Evolutionary conservation across 1,140 invertebrate genomes (phyloP).

Genomic region (Caenorhabditis inopinata): DNA sequence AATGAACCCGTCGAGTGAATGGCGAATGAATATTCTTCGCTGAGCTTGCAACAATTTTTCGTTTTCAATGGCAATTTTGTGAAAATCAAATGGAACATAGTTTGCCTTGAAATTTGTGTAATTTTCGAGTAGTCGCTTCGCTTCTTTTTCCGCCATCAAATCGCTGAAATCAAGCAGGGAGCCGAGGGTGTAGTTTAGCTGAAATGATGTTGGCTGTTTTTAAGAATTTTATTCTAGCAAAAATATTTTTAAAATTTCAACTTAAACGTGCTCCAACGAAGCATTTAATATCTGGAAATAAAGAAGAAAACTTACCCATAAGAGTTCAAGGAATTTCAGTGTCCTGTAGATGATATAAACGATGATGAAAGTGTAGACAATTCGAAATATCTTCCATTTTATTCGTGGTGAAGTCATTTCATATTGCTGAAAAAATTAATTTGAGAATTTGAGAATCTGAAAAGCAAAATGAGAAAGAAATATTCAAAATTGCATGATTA

Average conservation of each 20-base stretch:
- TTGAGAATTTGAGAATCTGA: too few species aligned
- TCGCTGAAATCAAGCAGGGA: slow-evolving; percentile 3
- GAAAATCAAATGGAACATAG: slow-evolving; percentile 4
- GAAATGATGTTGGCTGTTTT: too few species aligned
- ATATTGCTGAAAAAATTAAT: too few species aligned
- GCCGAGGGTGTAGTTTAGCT: not conserved
- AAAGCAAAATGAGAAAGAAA: too few species aligned
- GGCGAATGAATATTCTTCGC: not conserved
- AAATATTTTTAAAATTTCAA: too few species aligned
- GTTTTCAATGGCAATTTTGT: not conserved
- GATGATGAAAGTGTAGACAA: not conserved
- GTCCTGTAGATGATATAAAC: not conserved
- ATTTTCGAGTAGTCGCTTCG: not conserved
- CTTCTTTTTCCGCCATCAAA: not conserved
- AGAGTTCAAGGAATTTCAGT: not conserved
- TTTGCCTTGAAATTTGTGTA: not conserved
- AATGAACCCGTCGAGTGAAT: too few species aligned
- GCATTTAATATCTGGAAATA: too few species aligned
- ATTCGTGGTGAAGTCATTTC: not conserved
- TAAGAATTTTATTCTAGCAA: too few species aligned
- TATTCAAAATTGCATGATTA: too few species aligned
- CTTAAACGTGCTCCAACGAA: not conserved
- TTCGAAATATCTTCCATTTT: not conserved
- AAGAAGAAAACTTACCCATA: not conserved
- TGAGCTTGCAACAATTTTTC: not conserved